Conservation (phyloP, 2,888 invertebrate species). For the Zygothrica quintamaculata region DNA sequence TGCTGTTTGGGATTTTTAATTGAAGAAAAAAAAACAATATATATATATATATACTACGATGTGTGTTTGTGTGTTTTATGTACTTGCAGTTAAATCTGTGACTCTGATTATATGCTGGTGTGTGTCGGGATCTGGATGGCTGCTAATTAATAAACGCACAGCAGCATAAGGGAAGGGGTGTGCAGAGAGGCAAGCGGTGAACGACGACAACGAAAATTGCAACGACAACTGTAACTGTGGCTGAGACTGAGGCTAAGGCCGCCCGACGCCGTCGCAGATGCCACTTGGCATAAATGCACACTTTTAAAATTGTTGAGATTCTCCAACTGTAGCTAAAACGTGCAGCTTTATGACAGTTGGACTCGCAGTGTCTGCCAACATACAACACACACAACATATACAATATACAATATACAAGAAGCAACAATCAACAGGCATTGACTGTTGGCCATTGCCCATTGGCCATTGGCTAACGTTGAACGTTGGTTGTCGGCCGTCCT, state of each 20-base stretch:
- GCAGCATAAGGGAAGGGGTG: background rate
- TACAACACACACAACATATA: too few relatives aligned
- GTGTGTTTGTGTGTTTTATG: constrained; percentile 16
- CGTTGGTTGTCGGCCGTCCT: constrained; percentile 4
- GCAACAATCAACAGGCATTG: too few relatives aligned
- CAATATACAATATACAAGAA: too few relatives aligned
- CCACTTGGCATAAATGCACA: constrained; percentile 81
- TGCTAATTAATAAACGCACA: constrained; percentile 76
- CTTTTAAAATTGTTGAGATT: constrained; percentile 80
- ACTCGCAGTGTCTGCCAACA: constrained; percentile 12
- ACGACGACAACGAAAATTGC: constrained; percentile 40
- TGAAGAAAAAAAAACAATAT: constrained; percentile 61
- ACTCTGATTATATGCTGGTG: constrained; percentile 7
- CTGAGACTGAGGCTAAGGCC: constrained; percentile 29
- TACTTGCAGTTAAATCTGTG: constrained; percentile 26
- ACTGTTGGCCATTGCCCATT: too few relatives aligned
- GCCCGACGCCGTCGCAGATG: constrained; percentile 66
- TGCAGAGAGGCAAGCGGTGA: constrained; percentile 37
- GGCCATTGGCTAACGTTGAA: too few relatives aligned
- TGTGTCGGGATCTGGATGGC: constrained; percentile 49
- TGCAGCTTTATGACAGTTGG: constrained; percentile 75
- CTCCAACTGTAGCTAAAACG: constrained; percentile 79
- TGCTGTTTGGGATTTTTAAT: constrained; percentile 73
- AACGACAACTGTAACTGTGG: constrained; percentile 36
- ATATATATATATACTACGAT: constrained; percentile 28